These are phyloP conservation scores for Dolichallabes microphthalmus DNA, from an alignment of 2,113 vertebrate genomes.

Conservation along the genomic window DNA sequence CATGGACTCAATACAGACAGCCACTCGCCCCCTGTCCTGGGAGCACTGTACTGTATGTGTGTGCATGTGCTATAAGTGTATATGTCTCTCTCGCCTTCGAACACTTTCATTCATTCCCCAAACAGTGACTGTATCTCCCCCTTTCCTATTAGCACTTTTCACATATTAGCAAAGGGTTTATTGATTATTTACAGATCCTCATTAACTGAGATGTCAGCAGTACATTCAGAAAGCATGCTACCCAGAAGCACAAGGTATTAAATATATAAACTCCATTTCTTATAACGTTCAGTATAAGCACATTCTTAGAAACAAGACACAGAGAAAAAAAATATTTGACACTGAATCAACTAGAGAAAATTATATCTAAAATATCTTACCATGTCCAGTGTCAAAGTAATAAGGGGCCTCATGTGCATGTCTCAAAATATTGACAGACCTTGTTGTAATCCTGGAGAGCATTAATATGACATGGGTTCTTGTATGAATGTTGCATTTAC, in stretches of 20 bases:
- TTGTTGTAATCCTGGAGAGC: conserved; percentile 30
- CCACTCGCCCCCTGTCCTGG: conserved; percentile 53
- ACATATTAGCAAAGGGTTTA: conserved; percentile 34
- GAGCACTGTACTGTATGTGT: conserved; percentile 49
- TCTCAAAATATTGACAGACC: conserved; percentile 13
- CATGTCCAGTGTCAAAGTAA: conserved; percentile 30
- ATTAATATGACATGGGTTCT: conserved; percentile 39
- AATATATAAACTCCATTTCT: conserved; percentile 11
- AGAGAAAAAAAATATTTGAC: not conserved
- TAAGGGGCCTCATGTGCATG: not conserved
- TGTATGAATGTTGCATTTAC: conserved; percentile 48
- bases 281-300: conserved; percentile 9
- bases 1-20: conserved; percentile 53
- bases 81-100: conserved; percentile 45
- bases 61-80: conserved; percentile 43
- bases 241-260: not conserved
- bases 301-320: conserved; percentile 6
- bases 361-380: conserved; percentile 1
- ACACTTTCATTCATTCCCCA: conserved; percentile 30
- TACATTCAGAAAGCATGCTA: not conserved
- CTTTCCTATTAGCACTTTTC: conserved; percentile 30
- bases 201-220: conserved; percentile 10
- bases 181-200: conserved; percentile 36
- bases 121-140: conserved; percentile 33
- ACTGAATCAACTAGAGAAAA: conserved; percentile 24